Percentiles rank a stretch among this genome's conserved stretches.
These are phyloP conservation scores for Grus americana DNA, from an alignment of 2,113 vertebrate species.

Conservation along the genomic window DNA sequence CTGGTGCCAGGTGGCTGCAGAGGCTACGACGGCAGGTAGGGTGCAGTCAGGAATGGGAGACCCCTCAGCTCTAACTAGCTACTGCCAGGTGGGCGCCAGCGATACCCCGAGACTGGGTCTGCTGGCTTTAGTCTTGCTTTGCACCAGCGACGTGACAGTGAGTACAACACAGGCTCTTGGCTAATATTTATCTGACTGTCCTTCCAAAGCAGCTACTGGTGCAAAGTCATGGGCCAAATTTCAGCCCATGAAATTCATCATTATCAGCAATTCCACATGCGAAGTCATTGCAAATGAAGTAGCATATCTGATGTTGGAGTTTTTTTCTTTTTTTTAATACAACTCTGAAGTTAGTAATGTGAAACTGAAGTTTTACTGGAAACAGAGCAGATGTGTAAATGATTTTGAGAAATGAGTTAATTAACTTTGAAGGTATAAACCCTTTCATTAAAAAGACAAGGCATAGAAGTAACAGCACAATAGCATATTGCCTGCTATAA, in stretches of 20 bases:
- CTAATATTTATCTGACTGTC: background rate
- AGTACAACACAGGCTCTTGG: background rate
- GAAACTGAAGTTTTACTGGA: conserved; percentile 9
- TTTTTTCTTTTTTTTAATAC: background rate
- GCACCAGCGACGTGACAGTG: accelerated
- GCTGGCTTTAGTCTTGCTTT: background rate
- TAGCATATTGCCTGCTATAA: background rate
- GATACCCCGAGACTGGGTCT: background rate
- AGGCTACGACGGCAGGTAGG: background rate
- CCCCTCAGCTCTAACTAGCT: background rate
- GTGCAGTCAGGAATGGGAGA: background rate
- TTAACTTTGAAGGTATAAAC: conserved; percentile 46
- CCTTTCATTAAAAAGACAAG: conserved; percentile 39
- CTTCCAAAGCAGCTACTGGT: background rate
- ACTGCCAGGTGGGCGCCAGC: background rate
- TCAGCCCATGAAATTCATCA: background rate
- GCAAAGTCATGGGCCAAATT: background rate
- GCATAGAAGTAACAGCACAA: background rate
- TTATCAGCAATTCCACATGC: background rate
- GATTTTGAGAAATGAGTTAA: conserved; percentile 51
- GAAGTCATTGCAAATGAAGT: background rate
- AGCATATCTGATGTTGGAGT: background rate
- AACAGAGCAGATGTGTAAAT: conserved; percentile 45
- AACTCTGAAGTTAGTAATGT: background rate
- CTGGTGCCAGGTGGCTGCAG: accelerated